Conservation (phyloP, 2,797 vertebrate genomes). For the Phrynocephalus guinanensis region DNA sequence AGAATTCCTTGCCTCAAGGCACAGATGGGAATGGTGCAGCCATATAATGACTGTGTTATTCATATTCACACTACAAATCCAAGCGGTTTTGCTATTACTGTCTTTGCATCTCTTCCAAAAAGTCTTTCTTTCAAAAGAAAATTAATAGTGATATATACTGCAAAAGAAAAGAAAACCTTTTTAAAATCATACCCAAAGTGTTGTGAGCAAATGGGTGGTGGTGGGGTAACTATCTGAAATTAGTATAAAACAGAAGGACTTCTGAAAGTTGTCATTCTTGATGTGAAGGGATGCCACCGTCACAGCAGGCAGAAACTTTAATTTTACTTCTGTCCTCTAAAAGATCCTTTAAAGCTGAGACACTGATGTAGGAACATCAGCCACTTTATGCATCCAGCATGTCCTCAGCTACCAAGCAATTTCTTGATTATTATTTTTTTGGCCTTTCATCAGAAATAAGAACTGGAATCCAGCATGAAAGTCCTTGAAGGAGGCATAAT, state of each 20-base stretch:
- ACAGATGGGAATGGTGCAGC: no score
- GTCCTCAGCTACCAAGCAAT: background rate
- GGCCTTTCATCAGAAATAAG: constrained; percentile 20
- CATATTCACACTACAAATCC: no score
- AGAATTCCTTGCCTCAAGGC: no score
- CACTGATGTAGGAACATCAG: background rate
- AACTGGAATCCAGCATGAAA: constrained; percentile 20
- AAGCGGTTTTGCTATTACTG: no score
- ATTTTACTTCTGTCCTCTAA: background rate
- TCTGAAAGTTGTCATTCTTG: background rate
- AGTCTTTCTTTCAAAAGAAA: no score
- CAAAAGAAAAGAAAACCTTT: no score
- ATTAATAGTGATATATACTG: no score
- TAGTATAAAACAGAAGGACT: background rate
- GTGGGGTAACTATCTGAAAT: background rate
- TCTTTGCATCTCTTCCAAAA: no score
- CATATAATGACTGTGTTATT: no score
- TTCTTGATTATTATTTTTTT: constrained; percentile 28
- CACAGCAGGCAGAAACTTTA: constrained; percentile 4
- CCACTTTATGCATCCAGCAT: background rate
- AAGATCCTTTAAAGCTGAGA: background rate
- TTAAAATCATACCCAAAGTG: background rate
- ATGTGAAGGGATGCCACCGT: background rate
- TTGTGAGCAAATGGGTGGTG: background rate
- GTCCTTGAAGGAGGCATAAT: constrained; percentile 44